These are phyloP conservation scores for Scaptomyza tumidula DNA, from an alignment of 2,888 invertebrate species.

Conservation along the genomic window DNA sequence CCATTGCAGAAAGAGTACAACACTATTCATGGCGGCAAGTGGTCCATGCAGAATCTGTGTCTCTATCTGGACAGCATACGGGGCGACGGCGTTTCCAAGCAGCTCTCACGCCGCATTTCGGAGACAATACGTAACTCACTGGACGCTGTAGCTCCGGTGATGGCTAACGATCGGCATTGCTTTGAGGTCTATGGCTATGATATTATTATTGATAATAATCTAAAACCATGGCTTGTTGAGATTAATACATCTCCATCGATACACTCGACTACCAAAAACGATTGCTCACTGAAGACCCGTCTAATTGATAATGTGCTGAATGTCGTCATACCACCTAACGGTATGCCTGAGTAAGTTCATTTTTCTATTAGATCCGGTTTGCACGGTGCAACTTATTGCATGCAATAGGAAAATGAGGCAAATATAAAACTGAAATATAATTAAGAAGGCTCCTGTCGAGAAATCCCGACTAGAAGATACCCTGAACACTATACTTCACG, in stretches of 20 bases:
- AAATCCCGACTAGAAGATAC: too few relatives aligned
- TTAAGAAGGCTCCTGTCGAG: too few relatives aligned
- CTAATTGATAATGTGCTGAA: conserved; percentile 96
- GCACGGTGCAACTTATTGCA: too few relatives aligned
- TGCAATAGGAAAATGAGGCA: too few relatives aligned
- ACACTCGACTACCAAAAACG: conserved; percentile 96
- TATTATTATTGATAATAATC: conserved; percentile 96
- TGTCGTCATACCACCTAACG: conserved; percentile 94
- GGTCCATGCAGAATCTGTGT: conserved; percentile 95
- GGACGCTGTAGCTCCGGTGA: conserved; percentile 95
- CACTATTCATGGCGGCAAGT: conserved; percentile 96
- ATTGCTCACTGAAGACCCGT: conserved; percentile 96
- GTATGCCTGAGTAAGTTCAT: conserved; percentile 89
- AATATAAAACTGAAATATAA: too few relatives aligned
- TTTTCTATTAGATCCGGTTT: not conserved
- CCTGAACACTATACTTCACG: too few relatives aligned
- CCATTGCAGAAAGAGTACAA: conserved; percentile 91
- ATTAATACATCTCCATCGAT: conserved; percentile 97
- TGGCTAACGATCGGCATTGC: conserved; percentile 95
- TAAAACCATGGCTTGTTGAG: conserved; percentile 97
- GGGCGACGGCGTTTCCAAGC: conserved; percentile 94
- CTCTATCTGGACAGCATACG: conserved; percentile 95
- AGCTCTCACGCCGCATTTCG: conserved; percentile 93
- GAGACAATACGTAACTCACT: conserved; percentile 97
- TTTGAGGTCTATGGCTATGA: conserved; percentile 94